phyloP scores from a whole-genome alignment of 1,140 invertebrate genomes.

The Oedothorax gibbosus region DNA sequence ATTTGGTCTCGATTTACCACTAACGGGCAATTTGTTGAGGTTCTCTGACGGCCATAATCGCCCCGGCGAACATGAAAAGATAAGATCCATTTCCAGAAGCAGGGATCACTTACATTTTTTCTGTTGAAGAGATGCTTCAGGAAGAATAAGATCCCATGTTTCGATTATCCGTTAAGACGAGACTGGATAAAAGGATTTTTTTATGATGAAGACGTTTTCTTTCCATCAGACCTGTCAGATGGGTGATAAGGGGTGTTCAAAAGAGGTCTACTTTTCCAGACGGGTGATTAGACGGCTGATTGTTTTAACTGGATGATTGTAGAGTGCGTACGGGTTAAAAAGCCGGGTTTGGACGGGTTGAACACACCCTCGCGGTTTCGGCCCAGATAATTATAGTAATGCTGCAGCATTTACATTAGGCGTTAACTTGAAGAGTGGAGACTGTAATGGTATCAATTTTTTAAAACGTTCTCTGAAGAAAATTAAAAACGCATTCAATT shows the following conservation, averaged over 20 bases:
- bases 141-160: background rate
- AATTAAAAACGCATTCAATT: too few species aligned
- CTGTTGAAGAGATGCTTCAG: background rate
- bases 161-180: background rate
- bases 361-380: slow-evolving; percentile 20
- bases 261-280: background rate
- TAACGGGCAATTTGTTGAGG: too few species aligned
- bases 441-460: too few species aligned
- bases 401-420: too few species aligned
- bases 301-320: slow-evolving; percentile 22
- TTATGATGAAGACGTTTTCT: slow-evolving; percentile 32
- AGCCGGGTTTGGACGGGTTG: background rate
- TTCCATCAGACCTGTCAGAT: slow-evolving; percentile 11
- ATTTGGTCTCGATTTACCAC: too few species aligned
- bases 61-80: background rate
- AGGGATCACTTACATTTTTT: slow-evolving; percentile 17
- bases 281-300: slow-evolving; percentile 22
- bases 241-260: slow-evolving; percentile 9
- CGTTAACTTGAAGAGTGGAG: too few species aligned
- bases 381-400: too few species aligned
- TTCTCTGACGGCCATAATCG: background rate
- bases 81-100: slow-evolving; percentile 18
- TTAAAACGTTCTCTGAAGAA: too few species aligned
- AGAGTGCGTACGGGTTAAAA: background rate
- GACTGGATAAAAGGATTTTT: background rate